Base-by-base conservation (phyloP, 2,888 invertebrate genomes). In the Drosophila macrospina region DNA sequence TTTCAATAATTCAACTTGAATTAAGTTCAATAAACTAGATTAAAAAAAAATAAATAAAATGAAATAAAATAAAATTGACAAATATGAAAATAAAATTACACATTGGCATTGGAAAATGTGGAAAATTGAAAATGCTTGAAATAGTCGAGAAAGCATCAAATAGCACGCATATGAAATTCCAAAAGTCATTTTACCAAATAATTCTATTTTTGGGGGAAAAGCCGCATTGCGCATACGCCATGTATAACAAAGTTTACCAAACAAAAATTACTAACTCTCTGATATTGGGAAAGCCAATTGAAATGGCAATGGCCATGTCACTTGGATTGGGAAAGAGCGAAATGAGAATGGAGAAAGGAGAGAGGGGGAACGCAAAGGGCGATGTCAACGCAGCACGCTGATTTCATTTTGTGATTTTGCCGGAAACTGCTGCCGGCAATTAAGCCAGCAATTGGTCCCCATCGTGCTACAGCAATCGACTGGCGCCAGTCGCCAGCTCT, bases 361-460 rank as follows among this genome's bases (percentile, higher is more conserved):
- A 41, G 16, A 5, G 48, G 48, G n/a, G 56, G n/a, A n/a, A n/a
- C n/a, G 51, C 16, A 45, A 45, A 50, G 34, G 41, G 44, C 42
- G 56, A 66, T 77, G 74, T 73, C 74, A 75, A 75, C 73, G 72
- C 57, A 60, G 32, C 55, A 55, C 69, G 70, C 80, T 82, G 83
- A 86, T 86, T 88, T 86, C 76, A 88, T 88, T 88, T 70, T 71
- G 70, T 87, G 63, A 50, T 64, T 67, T 67, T 54, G 69, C 69
- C 85, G 88, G 88, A 85, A 86, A 86, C 88, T 86, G 84, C 86
- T 81, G 81, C 68, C 79, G 81, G 86, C 85, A 85, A 85, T 85
- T 85, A 85, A 77, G 80, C 83, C 56, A 45, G 57, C 65, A 77
- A 71, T 78, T 70, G 67, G 70, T 54, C 72, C 65, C 57, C 32